phyloP scores from a whole-genome alignment of 1,140 invertebrate species.

The Macrosteles quadrilineatus region DNA sequence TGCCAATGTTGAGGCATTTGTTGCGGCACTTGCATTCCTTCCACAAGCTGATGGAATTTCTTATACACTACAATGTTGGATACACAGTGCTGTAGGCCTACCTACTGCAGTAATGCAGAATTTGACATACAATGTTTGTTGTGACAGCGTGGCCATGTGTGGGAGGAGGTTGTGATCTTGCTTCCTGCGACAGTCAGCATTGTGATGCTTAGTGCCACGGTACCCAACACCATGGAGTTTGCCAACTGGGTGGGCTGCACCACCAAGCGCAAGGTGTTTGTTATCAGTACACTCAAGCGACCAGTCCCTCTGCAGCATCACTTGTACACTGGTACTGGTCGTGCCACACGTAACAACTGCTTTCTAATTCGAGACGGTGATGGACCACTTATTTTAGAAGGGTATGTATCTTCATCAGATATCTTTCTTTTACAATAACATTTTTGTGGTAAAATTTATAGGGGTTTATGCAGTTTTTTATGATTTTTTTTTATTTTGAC shows the following conservation, averaged over 20 bases:
- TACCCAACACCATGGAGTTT: constrained; percentile 95
- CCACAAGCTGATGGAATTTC: too few relatives aligned
- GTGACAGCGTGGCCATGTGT: constrained; percentile 93
- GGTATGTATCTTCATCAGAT: constrained; percentile 55
- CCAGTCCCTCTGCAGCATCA: constrained; percentile 96
- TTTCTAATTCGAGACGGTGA: constrained; percentile 83
- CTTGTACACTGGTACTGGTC: constrained; percentile 83
- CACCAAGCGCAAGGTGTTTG: constrained; percentile 91
- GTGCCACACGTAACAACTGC: constrained; percentile 75
- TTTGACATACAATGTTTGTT: too few relatives aligned
- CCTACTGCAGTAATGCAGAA: too few relatives aligned
- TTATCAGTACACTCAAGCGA: constrained; percentile 90
- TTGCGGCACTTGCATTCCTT: too few relatives aligned
- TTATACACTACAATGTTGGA: too few relatives aligned
- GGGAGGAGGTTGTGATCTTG: constrained; percentile 97
- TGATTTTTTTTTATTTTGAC: too few relatives aligned
- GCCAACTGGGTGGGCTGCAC: constrained; percentile 97
- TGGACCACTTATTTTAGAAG: constrained; percentile 66
- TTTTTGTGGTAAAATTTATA: too few relatives aligned
- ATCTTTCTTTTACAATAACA: too few relatives aligned
- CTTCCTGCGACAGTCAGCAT: constrained; percentile 93
- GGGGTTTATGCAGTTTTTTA: too few relatives aligned
- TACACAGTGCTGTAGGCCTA: too few relatives aligned
- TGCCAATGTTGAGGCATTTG: too few relatives aligned
- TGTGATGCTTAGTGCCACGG: constrained; percentile 97